phyloP scores from a whole-genome alignment of 1,140 invertebrate genomes.

The Ooceraea biroi region DNA sequence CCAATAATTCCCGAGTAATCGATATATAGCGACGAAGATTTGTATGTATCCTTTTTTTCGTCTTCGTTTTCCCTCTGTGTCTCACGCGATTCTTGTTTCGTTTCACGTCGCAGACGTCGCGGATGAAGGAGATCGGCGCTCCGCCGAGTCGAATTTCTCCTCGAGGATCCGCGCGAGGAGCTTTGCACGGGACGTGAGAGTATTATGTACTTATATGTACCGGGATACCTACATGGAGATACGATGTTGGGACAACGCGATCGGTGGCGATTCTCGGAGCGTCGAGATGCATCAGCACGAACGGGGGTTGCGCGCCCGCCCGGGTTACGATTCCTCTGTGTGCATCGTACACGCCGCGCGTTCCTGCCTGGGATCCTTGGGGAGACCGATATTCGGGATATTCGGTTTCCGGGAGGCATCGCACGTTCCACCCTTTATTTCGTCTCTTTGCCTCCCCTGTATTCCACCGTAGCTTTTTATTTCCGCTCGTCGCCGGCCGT shows the following conservation, averaged over 20 bases:
- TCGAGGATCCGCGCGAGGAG: background rate
- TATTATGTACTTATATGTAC: slow-evolving; percentile 29
- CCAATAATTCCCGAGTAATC: background rate
- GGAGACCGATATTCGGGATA: slow-evolving; percentile 12
- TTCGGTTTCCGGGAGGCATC: slow-evolving; percentile 49
- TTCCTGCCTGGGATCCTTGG: slow-evolving; percentile 36
- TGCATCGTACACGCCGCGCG: slow-evolving; percentile 21
- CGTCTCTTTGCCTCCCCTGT: too few species aligned
- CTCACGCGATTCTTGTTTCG: background rate
- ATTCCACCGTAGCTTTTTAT: background rate
- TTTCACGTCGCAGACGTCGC: background rate
- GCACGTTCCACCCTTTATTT: background rate
- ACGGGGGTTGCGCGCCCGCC: slow-evolving; percentile 35
- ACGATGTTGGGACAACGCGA: slow-evolving; percentile 46
- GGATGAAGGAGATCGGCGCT: too few species aligned
- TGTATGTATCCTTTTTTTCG: too few species aligned
- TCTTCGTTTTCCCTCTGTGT: too few species aligned
- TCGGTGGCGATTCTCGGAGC: slow-evolving; percentile 21
- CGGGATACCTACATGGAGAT: slow-evolving; percentile 47
- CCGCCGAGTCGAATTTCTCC: background rate
- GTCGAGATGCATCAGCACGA: slow-evolving; percentile 54
- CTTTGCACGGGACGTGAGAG: background rate
- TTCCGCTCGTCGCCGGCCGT: background rate
- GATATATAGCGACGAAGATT: too few species aligned
- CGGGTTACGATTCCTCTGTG: slow-evolving; percentile 37